A percentile compares a stretch with the other conserved stretches of the same genome.
Conservation (phyloP, 92 coral and sea anemone genomes). For the Zoanthus sansibaricus region DNA sequence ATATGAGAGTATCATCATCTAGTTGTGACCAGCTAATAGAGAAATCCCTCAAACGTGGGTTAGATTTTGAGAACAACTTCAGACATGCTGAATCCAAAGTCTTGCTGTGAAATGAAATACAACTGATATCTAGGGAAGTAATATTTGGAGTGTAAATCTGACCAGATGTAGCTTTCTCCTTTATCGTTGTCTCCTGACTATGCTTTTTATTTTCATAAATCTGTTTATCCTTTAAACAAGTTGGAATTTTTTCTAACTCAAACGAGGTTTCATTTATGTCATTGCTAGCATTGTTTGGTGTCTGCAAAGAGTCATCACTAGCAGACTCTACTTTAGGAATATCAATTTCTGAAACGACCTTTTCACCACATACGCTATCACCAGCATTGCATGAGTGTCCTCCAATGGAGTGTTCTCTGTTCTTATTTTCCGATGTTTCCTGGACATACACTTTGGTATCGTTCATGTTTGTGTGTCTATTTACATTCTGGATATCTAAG, state of each 20-base stretch:
- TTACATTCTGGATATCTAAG: neutral
- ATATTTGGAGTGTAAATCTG: constrained; percentile 62
- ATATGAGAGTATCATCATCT: constrained; percentile 72
- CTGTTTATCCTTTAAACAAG: neutral
- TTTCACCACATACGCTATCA: neutral
- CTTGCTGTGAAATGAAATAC: constrained; percentile 73
- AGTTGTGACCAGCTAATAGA: constrained; percentile 73
- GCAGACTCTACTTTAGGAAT: neutral
- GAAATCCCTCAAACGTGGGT: constrained; percentile 62
- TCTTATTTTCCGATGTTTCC: neutral
- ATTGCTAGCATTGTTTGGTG: neutral
- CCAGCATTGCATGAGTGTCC: neutral
- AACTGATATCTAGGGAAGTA: constrained; percentile 68
- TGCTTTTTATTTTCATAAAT: neutral
- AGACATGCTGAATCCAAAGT: constrained; percentile 74
- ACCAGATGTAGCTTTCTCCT: neutral
- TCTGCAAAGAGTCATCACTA: neutral
- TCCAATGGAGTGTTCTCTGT: neutral
- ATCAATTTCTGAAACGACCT: neutral
- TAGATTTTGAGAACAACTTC: constrained; percentile 66
- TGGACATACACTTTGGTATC: neutral
- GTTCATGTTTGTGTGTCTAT: neutral
- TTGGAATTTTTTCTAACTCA: neutral
- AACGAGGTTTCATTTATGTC: neutral
- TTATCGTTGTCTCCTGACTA: neutral